These are phyloP conservation scores for Silvanus unidentatus DNA, from an alignment of 2,888 invertebrate species.

Conservation along the genomic window DNA sequence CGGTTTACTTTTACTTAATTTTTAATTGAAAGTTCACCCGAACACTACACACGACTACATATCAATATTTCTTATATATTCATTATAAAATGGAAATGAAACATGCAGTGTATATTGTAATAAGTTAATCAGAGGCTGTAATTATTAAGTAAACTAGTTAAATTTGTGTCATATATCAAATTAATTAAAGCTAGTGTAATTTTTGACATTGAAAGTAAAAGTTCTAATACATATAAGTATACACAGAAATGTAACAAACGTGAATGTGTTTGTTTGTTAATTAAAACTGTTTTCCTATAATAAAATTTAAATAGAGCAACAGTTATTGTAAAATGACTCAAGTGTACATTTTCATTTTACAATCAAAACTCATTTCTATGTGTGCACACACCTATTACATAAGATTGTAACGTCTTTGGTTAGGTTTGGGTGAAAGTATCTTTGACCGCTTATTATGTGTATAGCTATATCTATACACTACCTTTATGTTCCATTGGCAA, in stretches of 20 bases:
- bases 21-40: too few relatives aligned
- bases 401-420: constrained; percentile 40
- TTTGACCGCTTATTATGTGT: constrained; percentile 23
- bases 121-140: too few relatives aligned
- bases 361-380: constrained; percentile 27
- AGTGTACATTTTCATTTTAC: constrained; percentile 6
- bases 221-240: constrained; percentile 1
- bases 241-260: constrained; percentile 5
- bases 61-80: too few relatives aligned
- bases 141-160: too few relatives aligned
- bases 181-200: too few relatives aligned
- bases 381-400: constrained; percentile 34
- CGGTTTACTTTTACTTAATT: too few relatives aligned
- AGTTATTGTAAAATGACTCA: constrained; percentile 12
- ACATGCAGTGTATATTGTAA: too few relatives aligned
- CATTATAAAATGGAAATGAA: too few relatives aligned
- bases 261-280: background rate
- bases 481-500: constrained; percentile 16
- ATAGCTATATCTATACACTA: constrained; percentile 23
- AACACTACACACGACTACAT: too few relatives aligned
- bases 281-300: constrained; percentile 8
- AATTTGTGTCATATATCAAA: too few relatives aligned
- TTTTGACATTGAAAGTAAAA: constrained; percentile 16
- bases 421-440: constrained; percentile 41
- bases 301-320: constrained; percentile 14